Evolutionary conservation across 2,888 invertebrate species (phyloP), one percentile per base, ranked within the genome.

Genomic region (Odiellus spinosus): DNA sequence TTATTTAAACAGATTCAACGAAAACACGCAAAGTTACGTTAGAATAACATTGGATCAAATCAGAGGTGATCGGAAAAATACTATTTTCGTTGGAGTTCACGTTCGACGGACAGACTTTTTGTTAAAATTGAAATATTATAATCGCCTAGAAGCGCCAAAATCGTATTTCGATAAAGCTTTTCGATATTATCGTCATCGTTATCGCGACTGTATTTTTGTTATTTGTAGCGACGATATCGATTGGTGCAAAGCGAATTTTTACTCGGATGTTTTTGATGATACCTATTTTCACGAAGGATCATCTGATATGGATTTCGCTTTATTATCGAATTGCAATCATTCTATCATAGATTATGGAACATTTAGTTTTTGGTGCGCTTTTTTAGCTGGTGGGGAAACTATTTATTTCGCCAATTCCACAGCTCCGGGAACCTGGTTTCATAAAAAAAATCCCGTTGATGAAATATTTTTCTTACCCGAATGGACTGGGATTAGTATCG

Each of bases 241-340:
- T 11, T 72, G 71, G 71, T 72, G 71, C 56, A 58, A 60, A 47
- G 53, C 60, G 35, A 60, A 66, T 44, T 64, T 71, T 47, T 51
- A 57, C 6, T 59, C 61, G 42, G 68, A 70, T 55, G 67, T 68
- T 18, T 63, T 66, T n/a, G 59, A 53, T 44, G n/a, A n/a, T n/a
- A n/a, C n/a, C n/a, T n/a, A n/a, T n/a, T n/a, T n/a, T n/a, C n/a
- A n/a, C n/a, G 63, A 62, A 32, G 64, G 68, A 33, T 5, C 12
- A n/a, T 4, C 44, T 3, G 67, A 66, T 8, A 58, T 67, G 49
- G 71, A 72, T 60, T 57, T 72, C 54, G 70, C 71, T 17, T 62
- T 70, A 42, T 60, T 72, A 60, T 67, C 70, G 18, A 61, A 69
- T 10, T 71, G 71, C 57, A 71, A 72, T 59, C 73, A 73, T 58